phyloP scores from a whole-genome alignment of 2,888 invertebrate genomes.

The Pediacus dermestoides region DNA sequence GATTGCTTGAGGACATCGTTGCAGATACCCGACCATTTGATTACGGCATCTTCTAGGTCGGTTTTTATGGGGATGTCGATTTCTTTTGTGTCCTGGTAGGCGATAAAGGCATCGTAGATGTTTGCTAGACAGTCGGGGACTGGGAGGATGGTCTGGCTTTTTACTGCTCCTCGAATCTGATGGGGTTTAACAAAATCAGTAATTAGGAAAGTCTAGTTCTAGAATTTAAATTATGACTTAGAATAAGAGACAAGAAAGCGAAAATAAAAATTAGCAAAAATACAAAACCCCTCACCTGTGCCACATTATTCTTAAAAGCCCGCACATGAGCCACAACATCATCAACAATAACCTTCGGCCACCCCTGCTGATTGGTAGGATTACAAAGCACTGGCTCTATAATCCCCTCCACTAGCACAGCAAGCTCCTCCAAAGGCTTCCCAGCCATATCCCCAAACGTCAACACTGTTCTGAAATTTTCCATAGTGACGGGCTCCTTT shows the following conservation, averaged over 20 bases:
- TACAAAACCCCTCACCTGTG: slow-evolving; percentile 51
- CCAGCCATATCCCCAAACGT: slow-evolving; percentile 71
- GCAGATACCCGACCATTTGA: slow-evolving; percentile 72
- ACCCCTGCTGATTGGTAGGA: slow-evolving; percentile 64
- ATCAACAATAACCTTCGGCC: slow-evolving; percentile 69
- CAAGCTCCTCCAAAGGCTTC: slow-evolving; percentile 54
- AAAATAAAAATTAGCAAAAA: slow-evolving; percentile 4
- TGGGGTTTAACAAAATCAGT: too few relatives aligned
- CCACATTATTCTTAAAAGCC: slow-evolving; percentile 65
- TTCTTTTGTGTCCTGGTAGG: slow-evolving; percentile 52
- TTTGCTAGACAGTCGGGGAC: slow-evolving; percentile 75
- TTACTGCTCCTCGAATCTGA: slow-evolving; percentile 72
- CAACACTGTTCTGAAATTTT: slow-evolving; percentile 55
- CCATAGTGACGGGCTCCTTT: slow-evolving; percentile 59
- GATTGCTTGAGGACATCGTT: slow-evolving; percentile 76
- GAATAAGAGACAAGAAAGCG: too few relatives aligned
- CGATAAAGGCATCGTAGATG: slow-evolving; percentile 60
- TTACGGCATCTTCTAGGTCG: slow-evolving; percentile 79
- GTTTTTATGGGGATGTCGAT: slow-evolving; percentile 71
- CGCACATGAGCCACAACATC: slow-evolving; percentile 70
- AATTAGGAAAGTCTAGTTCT: too few relatives aligned
- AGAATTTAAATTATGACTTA: too few relatives aligned
- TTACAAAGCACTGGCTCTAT: slow-evolving; percentile 71
- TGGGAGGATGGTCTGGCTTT: slow-evolving; percentile 81
- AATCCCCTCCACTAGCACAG: slow-evolving; percentile 67